Base-by-base conservation (phyloP, 2,113 vertebrate species). In the Spermophilus dauricus region DNA sequence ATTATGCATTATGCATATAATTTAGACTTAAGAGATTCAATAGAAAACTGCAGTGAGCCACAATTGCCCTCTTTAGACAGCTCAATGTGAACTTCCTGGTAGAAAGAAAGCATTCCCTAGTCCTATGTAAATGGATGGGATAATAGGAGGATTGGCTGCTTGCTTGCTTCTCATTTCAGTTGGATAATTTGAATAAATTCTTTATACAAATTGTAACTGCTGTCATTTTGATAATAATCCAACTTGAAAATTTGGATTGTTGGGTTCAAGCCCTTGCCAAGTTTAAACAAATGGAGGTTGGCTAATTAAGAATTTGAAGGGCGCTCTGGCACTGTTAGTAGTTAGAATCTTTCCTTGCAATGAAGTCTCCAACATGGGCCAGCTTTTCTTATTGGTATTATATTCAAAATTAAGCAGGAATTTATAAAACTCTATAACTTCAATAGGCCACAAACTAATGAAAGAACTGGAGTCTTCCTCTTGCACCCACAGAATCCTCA, bases 221-320 rank as follows among this genome's bases (percentile, higher is more conserved):
- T 97, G 97, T 97, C 97, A 96, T 90, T 92, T 97, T 97, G 95
- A 94, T 97, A 96, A 92, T 90, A 87, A 87, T 96, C 97, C 98
- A 96, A 96, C 67, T 91, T 94, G 87, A 96, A 96, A 96, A 96
- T 95, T 93, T 97, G 95, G 97, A 96, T 77, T 89, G 95, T 81
- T 93, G 86, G 73, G 63, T 93, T 6, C 69, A 91, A 48, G 89
- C 80, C 45, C 51, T 92, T 96, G 97, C 92, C 97, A 98, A 63
- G 67, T 85, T 90, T 78, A 58, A 96, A 94, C 92, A 97, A 98
- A 97, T 82, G 94, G 70, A 92, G 67, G 70, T 39, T 94, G 86
- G 83, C 81, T 96, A 75, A 72, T 51, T 20, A 89, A 85, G 45
- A 76, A 72, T 82, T 69, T 92, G 76, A 73, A 96, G 92, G 69